These are phyloP conservation scores for Himalopsyche kuldschensis DNA, from an alignment of 2,888 invertebrate genomes.

Conservation along the genomic window DNA sequence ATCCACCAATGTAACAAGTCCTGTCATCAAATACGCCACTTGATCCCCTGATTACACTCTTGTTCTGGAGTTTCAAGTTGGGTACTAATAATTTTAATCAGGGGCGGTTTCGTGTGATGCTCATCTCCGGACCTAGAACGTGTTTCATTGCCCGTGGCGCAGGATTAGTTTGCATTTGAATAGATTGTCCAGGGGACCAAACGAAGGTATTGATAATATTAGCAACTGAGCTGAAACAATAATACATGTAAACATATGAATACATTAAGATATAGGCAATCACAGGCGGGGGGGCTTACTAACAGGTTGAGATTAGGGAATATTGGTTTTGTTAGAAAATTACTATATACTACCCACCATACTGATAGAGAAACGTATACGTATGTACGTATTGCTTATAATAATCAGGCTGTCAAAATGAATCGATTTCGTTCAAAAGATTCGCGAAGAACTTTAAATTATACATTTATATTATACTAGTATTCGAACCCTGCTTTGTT, in stretches of 20 bases:
- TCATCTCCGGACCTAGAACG: constrained; percentile 19
- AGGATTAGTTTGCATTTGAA: constrained; percentile 39
- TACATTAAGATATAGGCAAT: neutral
- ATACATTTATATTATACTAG: too few relatives aligned
- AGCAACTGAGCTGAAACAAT: neutral
- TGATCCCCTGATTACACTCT: neutral
- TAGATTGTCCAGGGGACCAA: constrained; percentile 28
- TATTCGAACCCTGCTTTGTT: too few relatives aligned
- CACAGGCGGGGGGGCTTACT: too few relatives aligned
- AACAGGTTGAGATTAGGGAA: too few relatives aligned
- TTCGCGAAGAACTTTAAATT: too few relatives aligned
- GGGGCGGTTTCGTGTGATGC: neutral
- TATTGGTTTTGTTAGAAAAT: too few relatives aligned
- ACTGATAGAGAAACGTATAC: too few relatives aligned
- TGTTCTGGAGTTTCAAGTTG: neutral
- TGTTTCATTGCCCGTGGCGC: constrained; percentile 24
- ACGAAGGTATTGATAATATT: constrained; percentile 25
- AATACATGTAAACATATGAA: neutral
- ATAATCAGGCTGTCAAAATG: too few relatives aligned
- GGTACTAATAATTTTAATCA: neutral
- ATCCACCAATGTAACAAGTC: neutral
- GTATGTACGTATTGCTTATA: too few relatives aligned
- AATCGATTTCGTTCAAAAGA: too few relatives aligned
- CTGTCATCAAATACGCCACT: neutral
- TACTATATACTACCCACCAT: too few relatives aligned